These are phyloP conservation scores for Atta cephalotes DNA, from an alignment of 1,140 invertebrate genomes.

Conservation along the genomic window DNA sequence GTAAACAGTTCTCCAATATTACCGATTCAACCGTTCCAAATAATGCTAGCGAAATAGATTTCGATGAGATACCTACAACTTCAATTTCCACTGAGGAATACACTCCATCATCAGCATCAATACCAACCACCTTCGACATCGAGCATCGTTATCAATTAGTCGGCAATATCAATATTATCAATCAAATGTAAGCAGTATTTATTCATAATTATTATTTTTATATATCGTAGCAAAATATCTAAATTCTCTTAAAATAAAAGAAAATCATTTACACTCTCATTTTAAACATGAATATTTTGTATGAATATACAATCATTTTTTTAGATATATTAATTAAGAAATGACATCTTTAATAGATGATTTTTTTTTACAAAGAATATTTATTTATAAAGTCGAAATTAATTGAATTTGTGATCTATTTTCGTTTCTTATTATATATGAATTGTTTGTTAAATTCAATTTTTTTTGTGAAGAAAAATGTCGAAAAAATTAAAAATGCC, in stretches of 20 bases:
- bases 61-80: not conserved
- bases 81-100: not conserved
- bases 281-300: not conserved
- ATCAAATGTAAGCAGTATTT: constrained; percentile 60
- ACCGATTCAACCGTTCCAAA: not conserved
- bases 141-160: constrained; percentile 26
- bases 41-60: not conserved
- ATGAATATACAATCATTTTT: not conserved
- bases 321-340: not conserved
- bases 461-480: not conserved
- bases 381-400: no score
- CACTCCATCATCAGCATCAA: not conserved
- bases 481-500: not conserved
- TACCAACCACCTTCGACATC: not conserved
- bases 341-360: not conserved
- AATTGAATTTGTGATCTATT: not conserved
- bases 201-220: constrained; percentile 16
- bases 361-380: not conserved
- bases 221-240: not conserved
- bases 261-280: not conserved
- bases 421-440: not conserved
- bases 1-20: not conserved
- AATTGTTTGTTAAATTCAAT: not conserved
- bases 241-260: not conserved
- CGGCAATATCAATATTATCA: constrained; percentile 63